Percentiles rank a stretch among this genome's conserved stretches.
phyloP scores from a whole-genome alignment of 2,888 invertebrate genomes.

The Cataglyphis cursor region DNA sequence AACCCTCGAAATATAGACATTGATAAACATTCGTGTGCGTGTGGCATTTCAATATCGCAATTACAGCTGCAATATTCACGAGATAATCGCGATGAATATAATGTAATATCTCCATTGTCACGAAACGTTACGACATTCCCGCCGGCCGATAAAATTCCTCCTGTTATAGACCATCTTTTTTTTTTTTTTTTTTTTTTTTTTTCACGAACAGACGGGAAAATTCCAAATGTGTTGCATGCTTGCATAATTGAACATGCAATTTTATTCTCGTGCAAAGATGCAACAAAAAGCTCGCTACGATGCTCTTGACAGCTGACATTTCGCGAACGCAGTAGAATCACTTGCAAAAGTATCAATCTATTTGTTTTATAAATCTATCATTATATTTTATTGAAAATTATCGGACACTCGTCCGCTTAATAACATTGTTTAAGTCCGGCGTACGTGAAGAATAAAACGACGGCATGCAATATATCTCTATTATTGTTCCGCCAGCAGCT shows the following conservation, averaged over 20 bases:
- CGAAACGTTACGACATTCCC: neutral
- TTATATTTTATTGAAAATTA: constrained; percentile 24
- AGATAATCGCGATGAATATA: neutral
- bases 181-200: neutral
- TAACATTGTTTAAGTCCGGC: neutral
- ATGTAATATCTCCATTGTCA: constrained; percentile 8
- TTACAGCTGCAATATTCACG: neutral
- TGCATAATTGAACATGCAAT: neutral
- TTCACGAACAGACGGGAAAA: neutral
- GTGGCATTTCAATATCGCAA: neutral
- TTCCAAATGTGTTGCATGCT: constrained; percentile 9
- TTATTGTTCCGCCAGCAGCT: constrained; percentile 48
- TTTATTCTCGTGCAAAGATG: neutral
- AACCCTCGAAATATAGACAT: neutral
- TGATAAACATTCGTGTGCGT: neutral
- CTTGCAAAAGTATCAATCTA: neutral
- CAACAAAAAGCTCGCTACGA: neutral
- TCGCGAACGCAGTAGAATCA: neutral
- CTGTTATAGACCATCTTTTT: neutral
- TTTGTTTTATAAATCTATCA: neutral
- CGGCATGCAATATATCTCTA: constrained; percentile 2
- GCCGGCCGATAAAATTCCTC: constrained; percentile 4
- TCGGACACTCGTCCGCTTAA: too few relatives aligned
- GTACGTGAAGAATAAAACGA: neutral
- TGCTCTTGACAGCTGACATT: neutral